Base-by-base conservation (phyloP, 1,140 invertebrate genomes). In the Pararge aegeria region DNA sequence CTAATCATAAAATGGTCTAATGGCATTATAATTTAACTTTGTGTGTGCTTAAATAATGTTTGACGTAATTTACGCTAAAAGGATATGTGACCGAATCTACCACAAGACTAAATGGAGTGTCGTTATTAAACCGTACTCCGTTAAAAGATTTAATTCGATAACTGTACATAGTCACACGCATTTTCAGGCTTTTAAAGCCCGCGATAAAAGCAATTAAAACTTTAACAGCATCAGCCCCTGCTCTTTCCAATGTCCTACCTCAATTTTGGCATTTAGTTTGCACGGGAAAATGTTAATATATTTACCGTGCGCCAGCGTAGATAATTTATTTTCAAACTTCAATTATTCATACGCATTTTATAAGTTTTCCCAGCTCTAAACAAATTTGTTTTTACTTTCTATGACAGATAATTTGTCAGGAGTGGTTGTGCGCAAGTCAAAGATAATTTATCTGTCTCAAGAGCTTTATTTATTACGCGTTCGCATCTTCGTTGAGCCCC, bases 401-500 rank as follows among this genome's bases (percentile, higher is more conserved):
- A 86, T 85, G 83, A 87, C 81, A 84, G 78, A 82, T 77, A 85
- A 89, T 87, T 89, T 89, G 83, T 87, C 83, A 87, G 69, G 75
- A 73, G 78, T 82, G 73, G 74, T 81, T 79, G 75, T 84, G 77
- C 75, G 72, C 75, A 70, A 89, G 83, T 89, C 86, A 87, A 89
- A 89, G 84, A 87, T 89, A 87, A 89, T 89, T 89, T 87, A 89
- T 89, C 84, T 87, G 84, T 87, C 86, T 89, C 80, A 79, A 77
- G 72, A 83, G 74, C 83, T 81, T 89, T 89, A 89, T 87, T 89
- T 89, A 89, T 89, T 89, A 83, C 80, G 81, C 76, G 83, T 86
- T 85, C 83, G 81, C 76, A 80, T 88, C 83, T 85, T 73, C 59
- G 68, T 73, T 78, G 82, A 89, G 84, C 84, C 82, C 70, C 80